phyloP scores from a whole-genome alignment of 2,113 vertebrate species.

The Nettapus auritus region DNA sequence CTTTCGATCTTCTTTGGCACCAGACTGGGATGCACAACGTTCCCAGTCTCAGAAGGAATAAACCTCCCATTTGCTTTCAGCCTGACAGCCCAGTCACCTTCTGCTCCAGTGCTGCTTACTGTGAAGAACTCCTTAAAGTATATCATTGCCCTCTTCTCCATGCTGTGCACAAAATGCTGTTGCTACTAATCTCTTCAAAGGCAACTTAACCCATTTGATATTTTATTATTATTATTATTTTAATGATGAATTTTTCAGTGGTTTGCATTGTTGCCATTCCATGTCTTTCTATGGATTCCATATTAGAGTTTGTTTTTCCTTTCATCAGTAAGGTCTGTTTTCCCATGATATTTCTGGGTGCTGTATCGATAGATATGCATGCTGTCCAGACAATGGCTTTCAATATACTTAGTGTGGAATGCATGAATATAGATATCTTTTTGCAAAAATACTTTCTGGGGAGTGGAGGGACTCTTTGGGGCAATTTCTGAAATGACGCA shows the following conservation, averaged over 20 bases:
- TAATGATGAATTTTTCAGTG: not conserved
- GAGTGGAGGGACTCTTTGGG: not conserved
- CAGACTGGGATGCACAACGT: not conserved
- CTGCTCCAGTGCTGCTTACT: rapidly evolving
- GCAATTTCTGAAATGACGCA: rapidly evolving
- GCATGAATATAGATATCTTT: not conserved
- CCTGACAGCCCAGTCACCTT: not conserved
- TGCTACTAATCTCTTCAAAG: not conserved
- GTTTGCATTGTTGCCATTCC: not conserved
- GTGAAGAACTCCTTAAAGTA: not conserved
- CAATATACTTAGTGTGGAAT: rapidly evolving
- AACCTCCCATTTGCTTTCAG: not conserved
- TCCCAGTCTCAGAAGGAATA: rapidly evolving
- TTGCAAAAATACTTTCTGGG: not conserved
- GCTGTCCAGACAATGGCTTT: not conserved
- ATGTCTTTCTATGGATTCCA: not conserved
- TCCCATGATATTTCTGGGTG: rapidly evolving
- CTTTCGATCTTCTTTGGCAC: not conserved
- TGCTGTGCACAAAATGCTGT: not conserved
- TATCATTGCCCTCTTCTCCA: rapidly evolving
- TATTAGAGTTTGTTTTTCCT: rapidly evolving
- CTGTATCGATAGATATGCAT: rapidly evolving
- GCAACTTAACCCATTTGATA: too few species aligned
- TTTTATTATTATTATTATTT: not conserved
- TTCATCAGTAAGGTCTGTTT: not conserved